Percentiles rank a stretch among this genome's conserved stretches.
phyloP scores from a whole-genome alignment of 2,888 invertebrate genomes.

The Galerucella nymphaeae region DNA sequence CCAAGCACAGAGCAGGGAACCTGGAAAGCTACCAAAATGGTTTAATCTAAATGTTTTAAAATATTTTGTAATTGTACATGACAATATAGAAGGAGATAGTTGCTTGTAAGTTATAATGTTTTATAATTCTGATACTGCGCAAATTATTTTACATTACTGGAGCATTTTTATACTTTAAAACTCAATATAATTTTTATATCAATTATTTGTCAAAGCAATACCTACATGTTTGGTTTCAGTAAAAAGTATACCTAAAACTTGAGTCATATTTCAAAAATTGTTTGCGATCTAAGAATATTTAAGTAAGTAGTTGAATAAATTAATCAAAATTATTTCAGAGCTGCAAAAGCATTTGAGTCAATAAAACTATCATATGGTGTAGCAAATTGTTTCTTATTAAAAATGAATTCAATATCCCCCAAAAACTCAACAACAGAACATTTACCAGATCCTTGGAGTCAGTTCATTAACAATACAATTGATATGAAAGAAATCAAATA shows the following conservation, averaged over 20 bases:
- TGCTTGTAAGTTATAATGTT: constrained; percentile 72
- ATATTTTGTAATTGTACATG: constrained; percentile 91
- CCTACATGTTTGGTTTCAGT: too few relatives aligned
- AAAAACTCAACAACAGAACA: constrained; percentile 67
- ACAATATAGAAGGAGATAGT: constrained; percentile 77
- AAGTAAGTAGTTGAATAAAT: too few relatives aligned
- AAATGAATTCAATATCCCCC: constrained; percentile 85
- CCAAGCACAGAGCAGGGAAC: constrained; percentile 71
- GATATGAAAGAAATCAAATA: constrained; percentile 52
- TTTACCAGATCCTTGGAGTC: constrained; percentile 87
- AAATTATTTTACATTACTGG: background rate
- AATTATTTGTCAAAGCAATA: constrained; percentile 3
- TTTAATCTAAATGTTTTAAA: constrained; percentile 83
- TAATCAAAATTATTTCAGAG: constrained; percentile 67
- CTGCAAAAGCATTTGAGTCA: constrained; percentile 83
- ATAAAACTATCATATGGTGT: constrained; percentile 90
- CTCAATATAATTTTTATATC: background rate
- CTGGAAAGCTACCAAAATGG: constrained; percentile 86
- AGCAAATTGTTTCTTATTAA: constrained; percentile 87
- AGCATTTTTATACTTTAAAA: background rate
- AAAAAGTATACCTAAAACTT: too few relatives aligned
- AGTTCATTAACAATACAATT: constrained; percentile 73
- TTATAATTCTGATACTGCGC: background rate
- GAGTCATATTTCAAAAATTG: too few relatives aligned
- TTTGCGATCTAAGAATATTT: too few relatives aligned